Base-by-base conservation (phyloP, 1,140 invertebrate species). In the Monochamus saltuarius region DNA sequence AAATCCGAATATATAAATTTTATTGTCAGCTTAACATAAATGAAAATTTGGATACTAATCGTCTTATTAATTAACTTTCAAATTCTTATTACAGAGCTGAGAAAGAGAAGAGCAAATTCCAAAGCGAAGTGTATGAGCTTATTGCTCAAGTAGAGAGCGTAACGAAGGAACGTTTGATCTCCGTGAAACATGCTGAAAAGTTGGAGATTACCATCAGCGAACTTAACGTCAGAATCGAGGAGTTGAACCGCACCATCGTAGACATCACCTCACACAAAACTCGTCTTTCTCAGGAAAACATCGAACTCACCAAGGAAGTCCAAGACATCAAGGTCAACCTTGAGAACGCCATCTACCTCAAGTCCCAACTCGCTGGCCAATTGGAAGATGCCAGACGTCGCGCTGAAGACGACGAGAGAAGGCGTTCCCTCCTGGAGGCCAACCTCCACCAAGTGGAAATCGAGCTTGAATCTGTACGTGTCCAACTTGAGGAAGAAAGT, bases 71-170 rank as follows among this genome's bases (percentile, higher is more conserved):
- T n/a, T 38, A 59, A 47, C 38, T 59, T 17, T 40, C 16, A 10
- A 13, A 3, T 52, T 65, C 50, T 51, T 54, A 34, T 61, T 64
- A 10, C 49, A 97, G 94, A 79, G 82, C 90, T 75, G 94, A 97
- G 78, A 97, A 97, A 78, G 95, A 98, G 77, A 97, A 96, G 81
- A 82, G 88, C 70, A 96, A 96, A 82, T 94, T 97, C 83, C 94
- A 97, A 81, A 86, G 91, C 73, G 95, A 98, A 84, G 90, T 97
- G 34, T 97, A 95, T 81, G 95, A 98, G 80, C 84, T 97, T 62
- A 84, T 97, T 73, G 86, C 94, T 64, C 95, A 97, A 83, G 85
- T 97, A 70, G 95, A 98, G 79, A 87, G 84, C 69, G 84, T 91
- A 68, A 94, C 88, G 80, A 97, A 97, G 80, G 95, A 98, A 73